These are phyloP conservation scores for Caenorhabditis sp. DNA, from an alignment of 2,888 invertebrate genomes.

Conservation along the genomic window DNA sequence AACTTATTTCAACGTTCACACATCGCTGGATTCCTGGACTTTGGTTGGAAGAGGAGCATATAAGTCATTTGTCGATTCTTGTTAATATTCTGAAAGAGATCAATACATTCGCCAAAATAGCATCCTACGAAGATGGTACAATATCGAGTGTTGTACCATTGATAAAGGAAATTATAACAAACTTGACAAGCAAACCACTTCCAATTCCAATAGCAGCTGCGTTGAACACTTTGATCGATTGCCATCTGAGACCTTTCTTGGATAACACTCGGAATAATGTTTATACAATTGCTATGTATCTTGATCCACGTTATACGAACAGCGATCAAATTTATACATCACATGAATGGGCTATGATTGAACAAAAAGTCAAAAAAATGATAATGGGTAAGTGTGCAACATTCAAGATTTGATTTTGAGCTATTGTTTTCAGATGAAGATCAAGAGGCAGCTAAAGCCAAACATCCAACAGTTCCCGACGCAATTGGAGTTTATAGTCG, in stretches of 20 bases:
- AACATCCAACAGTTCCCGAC: not conserved
- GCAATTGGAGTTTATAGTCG: not conserved
- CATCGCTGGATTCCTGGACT: not conserved
- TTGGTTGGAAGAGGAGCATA: not conserved
- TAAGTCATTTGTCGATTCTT: not conserved
- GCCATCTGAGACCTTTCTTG: not conserved
- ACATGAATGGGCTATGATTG: not conserved
- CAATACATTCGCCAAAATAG: not conserved
- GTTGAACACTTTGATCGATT: not conserved
- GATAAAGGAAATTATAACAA: not conserved
- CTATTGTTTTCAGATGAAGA: not conserved
- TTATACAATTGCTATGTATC: not conserved
- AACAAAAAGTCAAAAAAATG: not conserved
- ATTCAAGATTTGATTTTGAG: not conserved
- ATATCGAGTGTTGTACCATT: not conserved
- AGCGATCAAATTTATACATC: not conserved
- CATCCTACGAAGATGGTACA: not conserved
- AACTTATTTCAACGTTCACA: not conserved
- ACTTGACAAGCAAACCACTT: not conserved
- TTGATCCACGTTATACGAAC: slow-evolving; percentile 1
- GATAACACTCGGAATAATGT: not conserved
- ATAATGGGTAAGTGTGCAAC: not conserved
- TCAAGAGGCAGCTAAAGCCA: not conserved
- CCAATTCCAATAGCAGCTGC: not conserved
- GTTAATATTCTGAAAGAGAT: not conserved